A percentile compares a stretch with the other conserved stretches of the same genome.
Conservation (phyloP, 2,113 vertebrate species). For the Dolichallabes microphthalmus region DNA sequence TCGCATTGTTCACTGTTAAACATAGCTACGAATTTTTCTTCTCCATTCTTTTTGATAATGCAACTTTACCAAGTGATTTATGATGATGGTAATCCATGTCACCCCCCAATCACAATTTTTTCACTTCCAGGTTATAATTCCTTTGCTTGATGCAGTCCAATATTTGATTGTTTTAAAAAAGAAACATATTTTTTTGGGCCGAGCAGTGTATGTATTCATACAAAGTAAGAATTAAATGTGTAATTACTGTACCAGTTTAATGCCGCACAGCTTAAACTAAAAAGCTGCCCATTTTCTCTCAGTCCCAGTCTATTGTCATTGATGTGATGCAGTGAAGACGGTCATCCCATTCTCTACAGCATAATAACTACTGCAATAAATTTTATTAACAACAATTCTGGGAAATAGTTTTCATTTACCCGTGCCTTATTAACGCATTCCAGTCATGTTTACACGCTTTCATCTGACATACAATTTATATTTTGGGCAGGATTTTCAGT, state of each 20-base stretch:
- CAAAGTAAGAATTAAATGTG: not conserved
- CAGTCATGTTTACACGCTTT: not conserved
- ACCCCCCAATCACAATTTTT: no score
- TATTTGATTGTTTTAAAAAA: no score
- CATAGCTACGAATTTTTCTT: no score
- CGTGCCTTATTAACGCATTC: not conserved
- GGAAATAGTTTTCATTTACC: not conserved
- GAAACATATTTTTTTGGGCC: no score
- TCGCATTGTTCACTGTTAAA: no score
- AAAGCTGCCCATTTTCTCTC: not conserved
- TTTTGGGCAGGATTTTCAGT: not conserved
- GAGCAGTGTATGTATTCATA: not conserved
- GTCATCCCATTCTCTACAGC: not conserved
- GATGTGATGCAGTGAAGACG: not conserved
- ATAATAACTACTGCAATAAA: not conserved
- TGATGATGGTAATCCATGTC: no score
- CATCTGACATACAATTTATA: not conserved
- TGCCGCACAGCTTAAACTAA: not conserved
- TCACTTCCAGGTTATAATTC: no score
- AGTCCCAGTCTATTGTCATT: not conserved
- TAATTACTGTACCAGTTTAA: not conserved
- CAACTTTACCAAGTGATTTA: no score
- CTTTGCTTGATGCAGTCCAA: no score
- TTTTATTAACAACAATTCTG: not conserved
- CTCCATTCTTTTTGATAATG: no score